These are phyloP conservation scores for Apamea crenata DNA, from an alignment of 2,888 invertebrate species.

Conservation along the genomic window DNA sequence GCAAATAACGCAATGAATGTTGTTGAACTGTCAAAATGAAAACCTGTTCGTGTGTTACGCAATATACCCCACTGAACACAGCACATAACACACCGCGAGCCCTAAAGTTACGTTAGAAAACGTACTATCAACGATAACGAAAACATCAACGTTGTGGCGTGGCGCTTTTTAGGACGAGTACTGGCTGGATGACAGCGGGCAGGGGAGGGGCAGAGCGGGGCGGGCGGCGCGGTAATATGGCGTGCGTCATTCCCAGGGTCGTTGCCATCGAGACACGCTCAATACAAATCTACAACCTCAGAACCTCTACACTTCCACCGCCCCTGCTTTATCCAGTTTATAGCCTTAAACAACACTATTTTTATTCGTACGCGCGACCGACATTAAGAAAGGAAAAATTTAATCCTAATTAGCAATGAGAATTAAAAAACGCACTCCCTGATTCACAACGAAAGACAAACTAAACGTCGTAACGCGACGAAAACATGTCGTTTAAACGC, in stretches of 20 bases:
- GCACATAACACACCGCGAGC: neutral
- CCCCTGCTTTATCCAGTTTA: neutral
- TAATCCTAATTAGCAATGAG: neutral
- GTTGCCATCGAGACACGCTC: neutral
- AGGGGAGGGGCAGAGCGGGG: neutral
- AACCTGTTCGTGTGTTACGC: neutral
- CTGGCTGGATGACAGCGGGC: neutral
- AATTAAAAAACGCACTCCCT: conserved; percentile 12
- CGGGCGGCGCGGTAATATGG: conserved; percentile 20
- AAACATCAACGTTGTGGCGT: conserved; percentile 1
- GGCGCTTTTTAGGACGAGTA: neutral
- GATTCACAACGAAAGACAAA: conserved; percentile 24
- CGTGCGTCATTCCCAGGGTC: neutral
- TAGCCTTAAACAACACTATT: neutral
- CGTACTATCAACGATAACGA: neutral
- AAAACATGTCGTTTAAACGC: conserved; percentile 21
- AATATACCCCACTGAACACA: neutral
- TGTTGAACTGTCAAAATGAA: too few species aligned
- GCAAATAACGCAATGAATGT: too few species aligned
- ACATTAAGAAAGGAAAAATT: neutral
- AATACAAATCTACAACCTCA: conserved; percentile 1
- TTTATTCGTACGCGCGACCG: neutral
- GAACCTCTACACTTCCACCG: neutral
- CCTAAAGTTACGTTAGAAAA: conserved; percentile 5
- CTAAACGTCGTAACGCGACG: conserved; percentile 35